Evolutionary conservation across 2,113 vertebrate genomes (phyloP).

Genomic region (Caracal caracal): DNA sequence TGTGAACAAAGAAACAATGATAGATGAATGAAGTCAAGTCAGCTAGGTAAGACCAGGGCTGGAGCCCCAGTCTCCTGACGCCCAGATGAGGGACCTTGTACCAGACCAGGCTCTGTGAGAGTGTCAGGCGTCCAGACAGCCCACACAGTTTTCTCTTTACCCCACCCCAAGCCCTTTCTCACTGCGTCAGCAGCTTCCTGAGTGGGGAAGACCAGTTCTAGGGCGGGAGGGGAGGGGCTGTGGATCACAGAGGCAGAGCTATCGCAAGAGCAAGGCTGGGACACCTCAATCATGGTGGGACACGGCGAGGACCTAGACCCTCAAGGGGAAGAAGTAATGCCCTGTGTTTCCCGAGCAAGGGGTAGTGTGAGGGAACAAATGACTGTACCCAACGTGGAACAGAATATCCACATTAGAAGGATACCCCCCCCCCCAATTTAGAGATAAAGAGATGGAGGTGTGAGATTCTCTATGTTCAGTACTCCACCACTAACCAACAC

Average conservation of each 20-base stretch:
- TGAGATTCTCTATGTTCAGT: neutral
- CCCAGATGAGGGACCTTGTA: neutral
- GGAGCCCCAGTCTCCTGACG: neutral
- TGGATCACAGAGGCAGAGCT: neutral
- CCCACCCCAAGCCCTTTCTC: neutral
- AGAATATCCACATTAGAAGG: neutral
- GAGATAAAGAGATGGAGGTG: neutral
- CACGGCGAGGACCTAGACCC: neutral
- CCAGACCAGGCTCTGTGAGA: neutral
- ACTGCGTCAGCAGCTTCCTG: neutral
- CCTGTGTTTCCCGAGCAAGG: neutral
- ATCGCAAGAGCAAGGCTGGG: neutral
- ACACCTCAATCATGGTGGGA: rapidly evolving
- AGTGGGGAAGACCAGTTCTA: neutral
- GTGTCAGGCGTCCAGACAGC: rapidly evolving
- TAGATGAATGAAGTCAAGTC: neutral
- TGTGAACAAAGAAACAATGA: neutral
- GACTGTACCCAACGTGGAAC: rapidly evolving
- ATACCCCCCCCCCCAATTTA: neutral
- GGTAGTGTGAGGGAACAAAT: too few relatives aligned
- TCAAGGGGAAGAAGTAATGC: too few relatives aligned
- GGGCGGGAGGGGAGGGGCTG: neutral
- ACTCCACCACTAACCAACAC: rapidly evolving
- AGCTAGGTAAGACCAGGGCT: neutral
- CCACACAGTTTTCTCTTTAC: too few relatives aligned